A percentile compares a stretch with the other conserved stretches of the same genome.
Evolutionary conservation across 1,140 invertebrate genomes (phyloP).

Genomic region (Drosophila persimilis): DNA sequence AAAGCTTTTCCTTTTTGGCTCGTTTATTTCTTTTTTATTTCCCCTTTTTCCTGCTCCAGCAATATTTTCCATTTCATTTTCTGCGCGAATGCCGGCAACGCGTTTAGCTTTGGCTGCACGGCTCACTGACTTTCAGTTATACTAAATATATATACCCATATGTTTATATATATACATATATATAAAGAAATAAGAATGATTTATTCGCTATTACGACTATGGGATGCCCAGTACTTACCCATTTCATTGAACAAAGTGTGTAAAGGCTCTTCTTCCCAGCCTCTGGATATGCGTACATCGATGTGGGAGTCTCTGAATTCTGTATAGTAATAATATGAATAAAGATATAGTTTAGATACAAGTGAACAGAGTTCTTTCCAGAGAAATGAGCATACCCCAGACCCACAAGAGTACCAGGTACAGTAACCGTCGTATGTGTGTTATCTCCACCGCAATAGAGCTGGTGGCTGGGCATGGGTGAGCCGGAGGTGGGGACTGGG

Average conservation of each 20-base stretch:
- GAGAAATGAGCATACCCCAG: too few relatives aligned
- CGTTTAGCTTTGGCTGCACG: slow-evolving; percentile 75
- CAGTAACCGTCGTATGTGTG: slow-evolving; percentile 12
- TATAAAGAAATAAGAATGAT: background rate
- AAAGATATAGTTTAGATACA: too few relatives aligned
- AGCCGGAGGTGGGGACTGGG: background rate
- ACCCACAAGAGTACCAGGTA: too few relatives aligned
- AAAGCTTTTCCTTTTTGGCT: slow-evolving; percentile 72
- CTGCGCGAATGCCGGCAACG: slow-evolving; percentile 59
- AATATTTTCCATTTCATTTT: slow-evolving; percentile 82
- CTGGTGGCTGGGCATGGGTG: slow-evolving; percentile 6
- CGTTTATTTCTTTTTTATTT: slow-evolving; percentile 79
- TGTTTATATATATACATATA: slow-evolving; percentile 5
- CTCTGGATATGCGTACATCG: too few relatives aligned
- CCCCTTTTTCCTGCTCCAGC: slow-evolving; percentile 48
- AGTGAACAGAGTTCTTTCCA: background rate
- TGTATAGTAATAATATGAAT: slow-evolving; percentile 1
- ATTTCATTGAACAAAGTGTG: too few relatives aligned
- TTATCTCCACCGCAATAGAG: slow-evolving; percentile 69
- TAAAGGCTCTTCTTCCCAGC: too few relatives aligned
- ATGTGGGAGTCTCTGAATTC: background rate
- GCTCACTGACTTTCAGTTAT: slow-evolving; percentile 56
- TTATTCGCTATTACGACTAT: too few relatives aligned
- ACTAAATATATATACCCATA: slow-evolving; percentile 26
- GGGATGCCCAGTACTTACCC: too few relatives aligned